Conservation (phyloP, 2,797 vertebrate species). For the Vespertilio murinus region DNA sequence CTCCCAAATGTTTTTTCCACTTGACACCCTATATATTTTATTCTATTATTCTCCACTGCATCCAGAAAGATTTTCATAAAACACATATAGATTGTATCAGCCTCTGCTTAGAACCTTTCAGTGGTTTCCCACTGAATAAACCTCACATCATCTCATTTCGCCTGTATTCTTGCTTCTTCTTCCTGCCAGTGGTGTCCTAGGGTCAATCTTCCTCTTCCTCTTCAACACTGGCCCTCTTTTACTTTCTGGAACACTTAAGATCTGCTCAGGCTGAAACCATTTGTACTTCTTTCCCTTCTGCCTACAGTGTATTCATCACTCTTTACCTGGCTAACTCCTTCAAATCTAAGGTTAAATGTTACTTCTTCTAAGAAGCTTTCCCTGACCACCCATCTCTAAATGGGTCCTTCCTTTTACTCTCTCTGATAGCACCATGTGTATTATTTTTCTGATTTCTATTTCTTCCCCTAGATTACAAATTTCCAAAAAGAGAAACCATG, state of each 20-base stretch:
- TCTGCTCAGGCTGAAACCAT: not conserved
- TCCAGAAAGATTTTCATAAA: not conserved
- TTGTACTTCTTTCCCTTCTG: not conserved
- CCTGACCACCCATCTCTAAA: not conserved
- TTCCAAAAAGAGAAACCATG: not conserved
- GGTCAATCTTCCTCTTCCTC: not conserved
- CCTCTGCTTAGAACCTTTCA: not conserved
- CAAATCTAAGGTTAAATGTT: not conserved
- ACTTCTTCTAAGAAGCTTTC: not conserved
- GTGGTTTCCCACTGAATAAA: not conserved
- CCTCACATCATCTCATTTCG: not conserved
- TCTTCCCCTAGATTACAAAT: not conserved
- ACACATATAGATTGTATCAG: not conserved
- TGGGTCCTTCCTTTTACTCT: not conserved
- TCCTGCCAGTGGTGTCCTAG: not conserved
- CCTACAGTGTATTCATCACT: not conserved
- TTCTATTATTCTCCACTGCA: not conserved
- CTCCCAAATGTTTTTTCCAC: not conserved
- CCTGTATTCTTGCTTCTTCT: not conserved
- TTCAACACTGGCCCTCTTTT: not conserved
- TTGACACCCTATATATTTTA: not conserved
- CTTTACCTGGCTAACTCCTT: not conserved
- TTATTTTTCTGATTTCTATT: not conserved
- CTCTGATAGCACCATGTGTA: not conserved
- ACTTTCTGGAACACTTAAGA: not conserved